Conservation (phyloP, 2,888 invertebrate species). For the Hybos culiciformis region DNA sequence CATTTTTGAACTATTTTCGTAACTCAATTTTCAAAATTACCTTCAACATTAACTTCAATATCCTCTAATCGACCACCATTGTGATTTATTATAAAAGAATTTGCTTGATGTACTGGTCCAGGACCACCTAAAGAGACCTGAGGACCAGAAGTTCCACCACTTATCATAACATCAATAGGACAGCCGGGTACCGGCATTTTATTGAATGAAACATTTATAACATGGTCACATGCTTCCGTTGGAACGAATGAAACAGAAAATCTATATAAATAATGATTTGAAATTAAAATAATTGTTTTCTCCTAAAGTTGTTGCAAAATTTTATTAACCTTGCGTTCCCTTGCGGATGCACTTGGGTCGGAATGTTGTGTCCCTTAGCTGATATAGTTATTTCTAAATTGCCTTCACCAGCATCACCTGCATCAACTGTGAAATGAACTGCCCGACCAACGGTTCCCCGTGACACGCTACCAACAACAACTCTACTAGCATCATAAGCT, state of each 20-base stretch:
- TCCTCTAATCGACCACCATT: slow-evolving; percentile 82
- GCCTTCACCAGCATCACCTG: slow-evolving; percentile 93
- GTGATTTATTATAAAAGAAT: slow-evolving; percentile 60
- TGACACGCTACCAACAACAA: slow-evolving; percentile 65
- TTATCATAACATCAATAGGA: slow-evolving; percentile 76
- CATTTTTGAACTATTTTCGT: not conserved
- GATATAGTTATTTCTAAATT: slow-evolving; percentile 94
- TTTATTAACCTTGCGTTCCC: slow-evolving; percentile 47
- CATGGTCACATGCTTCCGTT: slow-evolving; percentile 84
- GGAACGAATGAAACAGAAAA: slow-evolving; percentile 96
- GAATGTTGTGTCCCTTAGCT: slow-evolving; percentile 82
- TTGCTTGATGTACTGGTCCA: slow-evolving; percentile 55
- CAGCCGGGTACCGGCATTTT: slow-evolving; percentile 77
- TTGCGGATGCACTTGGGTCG: slow-evolving; percentile 88
- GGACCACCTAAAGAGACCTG: slow-evolving; percentile 59
- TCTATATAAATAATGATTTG: slow-evolving; percentile 35
- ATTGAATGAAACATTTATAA: slow-evolving; percentile 95
- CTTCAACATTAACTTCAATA: slow-evolving; percentile 93
- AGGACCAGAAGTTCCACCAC: slow-evolving; percentile 48
- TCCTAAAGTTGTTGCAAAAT: not conserved
- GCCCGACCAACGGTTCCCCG: slow-evolving; percentile 78
- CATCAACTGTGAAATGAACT: slow-evolving; percentile 91
- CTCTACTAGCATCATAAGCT: slow-evolving; percentile 83
- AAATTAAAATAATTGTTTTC: not conserved
- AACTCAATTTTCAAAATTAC: slow-evolving; percentile 39